Base-by-base conservation (phyloP, 1,140 invertebrate genomes). In the Drosophila fuyamai region DNA sequence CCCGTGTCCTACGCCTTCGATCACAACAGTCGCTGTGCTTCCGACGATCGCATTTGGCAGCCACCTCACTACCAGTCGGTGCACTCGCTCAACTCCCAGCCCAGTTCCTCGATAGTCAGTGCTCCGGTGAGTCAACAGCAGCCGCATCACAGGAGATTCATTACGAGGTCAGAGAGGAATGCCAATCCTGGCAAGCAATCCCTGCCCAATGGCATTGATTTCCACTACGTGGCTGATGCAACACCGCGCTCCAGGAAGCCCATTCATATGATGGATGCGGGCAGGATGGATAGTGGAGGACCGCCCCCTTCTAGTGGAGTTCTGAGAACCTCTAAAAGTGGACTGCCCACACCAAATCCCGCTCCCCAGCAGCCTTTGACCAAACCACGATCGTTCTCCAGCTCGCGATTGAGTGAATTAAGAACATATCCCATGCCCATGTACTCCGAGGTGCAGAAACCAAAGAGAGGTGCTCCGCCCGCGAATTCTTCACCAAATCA, bases 221-320 rank as follows among this genome's bases (percentile, higher is more conserved):
- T 94, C 79, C 93, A 95, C 66, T 95, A 95, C 81, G 94, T 95
- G 62, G 94, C 95, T 4, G 95, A 95, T 92, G 94, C 95, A 66
- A 94, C 94, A 67, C 95, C 95, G 4, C 92, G 95, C 68, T 95
- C 95, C 56, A 86, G 95, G 35, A 94, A 94, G 83, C 95, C 95
- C 27, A 95, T 95, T 70, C 94, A 94, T 73, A 93, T 95, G 82
- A 67, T 81, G 62, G 80, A 81, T 36, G 8, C 70, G 32, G 57
- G 53, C 16, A 51, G 47, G 6, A n/a, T 41, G n/a, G 36, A 48
- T n/a, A 40, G 27, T 8, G 36, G n/a, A 12, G 29, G 58, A 23
- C 35, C 48, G 0, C 77, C 84, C 1, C 43, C 70, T 0, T 86
- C 83, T 3, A 79, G 73, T 36, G 90, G 90, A 5, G 61, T 86